Base-by-base conservation (phyloP, 1,140 invertebrate species). In the Hyposmocoma kahamanoa region DNA sequence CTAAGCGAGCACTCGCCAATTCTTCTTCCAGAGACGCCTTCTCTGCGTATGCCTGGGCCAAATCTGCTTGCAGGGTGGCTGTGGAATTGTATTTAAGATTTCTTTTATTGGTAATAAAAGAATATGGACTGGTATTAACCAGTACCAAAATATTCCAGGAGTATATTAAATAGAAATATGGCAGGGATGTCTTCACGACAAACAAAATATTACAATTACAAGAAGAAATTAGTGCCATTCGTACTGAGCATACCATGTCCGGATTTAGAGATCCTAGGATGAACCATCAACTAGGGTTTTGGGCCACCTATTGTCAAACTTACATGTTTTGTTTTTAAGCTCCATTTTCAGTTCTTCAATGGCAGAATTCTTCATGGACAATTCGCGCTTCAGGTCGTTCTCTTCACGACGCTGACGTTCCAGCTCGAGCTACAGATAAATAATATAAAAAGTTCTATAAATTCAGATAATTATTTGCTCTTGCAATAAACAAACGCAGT, bases 301-400 rank as follows among this genome's bases (percentile, higher is more conserved):
- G n/a, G n/a, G n/a, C n/a, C n/a, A n/a, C n/a, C n/a, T n/a, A n/a
- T n/a, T n/a, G n/a, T n/a, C n/a, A 30, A 44, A 72, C 68, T 85
- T 75, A 92, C 92, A 87, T 45, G 90, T 91, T 86, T 94, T 95
- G 43, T 89, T 90, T 49, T 92, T 91, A 41, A 94, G 74, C 60
- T 95, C 94, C 80, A 93, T 92, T 55, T 93, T 92, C 1, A 95
- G 70, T 64, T 94, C 93, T 36, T 95, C 93, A 20, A 95, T 90
- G 34, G 91, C 89, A 0, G 89, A 81, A 52, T 90, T 91, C 53
- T 93, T 93, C 76, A 93, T 91, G 3, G 89, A 87, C 11, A 94
- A 61, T 56, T 95, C 93, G 19, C 93, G 85, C 61, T 92, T 90
- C 3, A 94, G 64, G 51, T 96, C 93, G 5, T 87, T 86, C 67